Evolutionary conservation across 2,888 invertebrate genomes (phyloP), one percentile per base, ranked within the genome.

Genomic region (Chirona hameri): DNA sequence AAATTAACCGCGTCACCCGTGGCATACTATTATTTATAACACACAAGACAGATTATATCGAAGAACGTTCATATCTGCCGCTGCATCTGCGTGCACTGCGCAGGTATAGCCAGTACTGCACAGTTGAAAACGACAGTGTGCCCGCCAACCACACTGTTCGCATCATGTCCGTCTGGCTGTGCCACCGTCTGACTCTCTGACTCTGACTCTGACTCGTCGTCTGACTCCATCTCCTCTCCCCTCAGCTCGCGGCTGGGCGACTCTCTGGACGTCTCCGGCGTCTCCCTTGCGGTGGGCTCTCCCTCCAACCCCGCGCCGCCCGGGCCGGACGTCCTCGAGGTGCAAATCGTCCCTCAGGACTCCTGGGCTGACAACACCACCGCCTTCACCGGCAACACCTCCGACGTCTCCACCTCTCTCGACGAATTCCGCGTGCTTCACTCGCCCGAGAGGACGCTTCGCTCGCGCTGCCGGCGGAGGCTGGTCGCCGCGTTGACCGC

Each of bases 331-430:
- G 94, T 96, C 21, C 97, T 98, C 81, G 97, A 98, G 90, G 97
- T 98, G 65, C 97, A 98, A 89, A 97, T 98, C 85, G 89, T 98
- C 83, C 97, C 97, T 0, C 89, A 97, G 89, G 98, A 98, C 89
- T 98, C 97, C 88, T 98, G 98, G 98, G 97, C 96, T 24, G 98
- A 98, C 65, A 21, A 21, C 57, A 65, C n/a, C n/a, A n/a, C 65
- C n/a, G 65, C 65, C 65, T 10, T n/a, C 65, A 65, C 65, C n/a
- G 65, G 65, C 65, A 65, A n/a, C 65, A 27, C 65, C n/a, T 65
- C 65, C n/a, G 65, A 65, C 65, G 65, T 65, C 7, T 76, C 76
- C 39, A 76, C 76, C 46, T 76, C 76, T 24, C 24, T 76, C 39
- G 46, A 39, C 57, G 79, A 80, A 24, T 46, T 46, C 39, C 39